Percentiles rank a stretch among this genome's conserved stretches.
These are phyloP conservation scores for Tyria jacobaeae DNA, from an alignment of 2,888 invertebrate species.

Conservation along the genomic window DNA sequence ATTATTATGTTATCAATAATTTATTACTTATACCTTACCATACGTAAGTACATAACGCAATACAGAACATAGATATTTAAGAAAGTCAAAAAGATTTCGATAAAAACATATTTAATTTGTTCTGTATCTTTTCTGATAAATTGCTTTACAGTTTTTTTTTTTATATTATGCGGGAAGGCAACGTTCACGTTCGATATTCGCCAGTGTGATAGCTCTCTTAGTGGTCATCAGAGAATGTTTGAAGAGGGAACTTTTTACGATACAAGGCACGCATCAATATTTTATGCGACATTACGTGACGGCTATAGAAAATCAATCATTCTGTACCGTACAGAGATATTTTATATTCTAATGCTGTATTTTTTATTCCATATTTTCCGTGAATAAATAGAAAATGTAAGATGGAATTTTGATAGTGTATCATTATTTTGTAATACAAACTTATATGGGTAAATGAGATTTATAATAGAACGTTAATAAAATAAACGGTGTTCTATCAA, in stretches of 20 bases:
- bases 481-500: no score
- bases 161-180: constrained; percentile 1
- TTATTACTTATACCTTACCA: no score
- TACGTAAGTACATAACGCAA: no score
- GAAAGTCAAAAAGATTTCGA: no score
- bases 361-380: constrained; percentile 55
- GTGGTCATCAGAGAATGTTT: constrained; percentile 25
- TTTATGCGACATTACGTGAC: constrained; percentile 60
- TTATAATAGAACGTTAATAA: neutral
- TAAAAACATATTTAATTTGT: no score
- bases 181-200: neutral
- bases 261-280: constrained; percentile 56
- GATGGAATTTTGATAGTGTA: constrained; percentile 42
- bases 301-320: constrained; percentile 64
- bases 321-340: constrained; percentile 55
- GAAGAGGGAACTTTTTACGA: constrained; percentile 61
- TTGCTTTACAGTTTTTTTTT: no score
- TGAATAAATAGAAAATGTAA: constrained; percentile 42
- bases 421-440: constrained; percentile 4
- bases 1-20: no score
- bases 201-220: constrained; percentile 28
- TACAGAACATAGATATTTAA: no score
- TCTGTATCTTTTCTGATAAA: no score
- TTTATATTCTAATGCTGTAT: constrained; percentile 70
- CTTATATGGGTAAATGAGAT: neutral